phyloP scores from a whole-genome alignment of 1,140 invertebrate genomes.

The Spodoptera frugiperda region DNA sequence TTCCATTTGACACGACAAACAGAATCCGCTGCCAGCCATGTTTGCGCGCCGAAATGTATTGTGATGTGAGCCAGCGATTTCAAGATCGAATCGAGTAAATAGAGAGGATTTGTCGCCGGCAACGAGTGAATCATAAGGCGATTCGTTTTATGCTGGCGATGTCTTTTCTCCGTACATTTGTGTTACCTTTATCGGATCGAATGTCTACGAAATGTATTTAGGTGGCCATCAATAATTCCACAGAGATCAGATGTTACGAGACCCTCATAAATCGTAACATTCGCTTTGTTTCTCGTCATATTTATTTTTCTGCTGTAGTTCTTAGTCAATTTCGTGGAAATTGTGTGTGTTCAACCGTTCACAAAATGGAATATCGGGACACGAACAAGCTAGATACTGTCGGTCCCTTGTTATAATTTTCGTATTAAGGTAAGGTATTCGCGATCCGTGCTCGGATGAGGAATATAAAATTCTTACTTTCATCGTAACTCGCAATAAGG shows the following conservation, averaged over 20 bases:
- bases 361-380: conserved; percentile 10
- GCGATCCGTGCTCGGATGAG: conserved; percentile 1
- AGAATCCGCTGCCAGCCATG: conserved; percentile 48
- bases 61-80: conserved; percentile 48
- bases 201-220: conserved; percentile 34
- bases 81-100: conserved; percentile 45
- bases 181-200: conserved; percentile 24
- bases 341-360: conserved; percentile 32
- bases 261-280: conserved; percentile 20
- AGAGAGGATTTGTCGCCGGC: conserved; percentile 26
- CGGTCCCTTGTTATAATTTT: conserved; percentile 35
- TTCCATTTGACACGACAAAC: conserved; percentile 68
- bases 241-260: conserved; percentile 15
- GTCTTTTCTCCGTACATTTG: conserved; percentile 10
- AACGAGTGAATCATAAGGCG: conserved; percentile 21
- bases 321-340: conserved; percentile 17
- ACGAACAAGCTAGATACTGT: conserved; percentile 10
- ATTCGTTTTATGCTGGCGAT: conserved; percentile 24
- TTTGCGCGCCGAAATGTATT: conserved; percentile 56
- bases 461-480: conserved; percentile 27
- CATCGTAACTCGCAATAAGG: conserved; percentile 30
- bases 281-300: background rate
- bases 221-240: conserved; percentile 14
- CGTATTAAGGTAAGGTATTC: conserved; percentile 35
- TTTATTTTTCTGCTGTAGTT: conserved; percentile 4